Percentiles rank a stretch among this genome's conserved stretches.
These are phyloP conservation scores for Prionace glauca DNA, from an alignment of 2,797 vertebrate species.

Conservation along the genomic window DNA sequence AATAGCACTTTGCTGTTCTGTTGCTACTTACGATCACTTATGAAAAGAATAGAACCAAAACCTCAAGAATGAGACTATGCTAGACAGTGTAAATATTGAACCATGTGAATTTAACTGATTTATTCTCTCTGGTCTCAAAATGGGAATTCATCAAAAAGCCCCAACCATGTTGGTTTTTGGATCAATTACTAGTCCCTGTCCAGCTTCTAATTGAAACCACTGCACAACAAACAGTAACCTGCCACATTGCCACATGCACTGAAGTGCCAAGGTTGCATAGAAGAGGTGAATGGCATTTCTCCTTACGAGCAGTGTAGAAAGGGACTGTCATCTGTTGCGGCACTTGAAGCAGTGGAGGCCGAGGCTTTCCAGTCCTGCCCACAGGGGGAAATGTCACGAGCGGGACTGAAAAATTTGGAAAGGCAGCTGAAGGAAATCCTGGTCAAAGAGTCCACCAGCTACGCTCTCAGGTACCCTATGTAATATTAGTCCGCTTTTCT, in stretches of 20 bases:
- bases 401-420: too few species aligned
- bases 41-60: background rate
- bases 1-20: background rate
- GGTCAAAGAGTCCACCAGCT: background rate
- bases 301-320: background rate
- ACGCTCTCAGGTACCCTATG: background rate
- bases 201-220: background rate
- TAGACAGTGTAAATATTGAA: background rate
- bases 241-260: background rate
- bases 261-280: background rate
- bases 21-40: background rate
- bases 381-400: too few species aligned
- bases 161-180: background rate
- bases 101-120: background rate
- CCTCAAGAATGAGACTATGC: background rate
- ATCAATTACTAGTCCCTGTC: background rate
- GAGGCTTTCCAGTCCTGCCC: too few species aligned
- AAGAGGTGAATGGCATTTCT: background rate
- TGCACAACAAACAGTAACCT: background rate
- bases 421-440: too few species aligned
- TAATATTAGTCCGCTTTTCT: background rate
- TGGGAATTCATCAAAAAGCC: background rate
- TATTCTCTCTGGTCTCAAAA: background rate
- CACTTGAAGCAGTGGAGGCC: background rate
- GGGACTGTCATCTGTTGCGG: background rate